Percentiles rank a stretch among this genome's conserved stretches.
These are phyloP conservation scores for Drosophila percnosoma DNA, from an alignment of 2,888 invertebrate species.

Conservation along the genomic window DNA sequence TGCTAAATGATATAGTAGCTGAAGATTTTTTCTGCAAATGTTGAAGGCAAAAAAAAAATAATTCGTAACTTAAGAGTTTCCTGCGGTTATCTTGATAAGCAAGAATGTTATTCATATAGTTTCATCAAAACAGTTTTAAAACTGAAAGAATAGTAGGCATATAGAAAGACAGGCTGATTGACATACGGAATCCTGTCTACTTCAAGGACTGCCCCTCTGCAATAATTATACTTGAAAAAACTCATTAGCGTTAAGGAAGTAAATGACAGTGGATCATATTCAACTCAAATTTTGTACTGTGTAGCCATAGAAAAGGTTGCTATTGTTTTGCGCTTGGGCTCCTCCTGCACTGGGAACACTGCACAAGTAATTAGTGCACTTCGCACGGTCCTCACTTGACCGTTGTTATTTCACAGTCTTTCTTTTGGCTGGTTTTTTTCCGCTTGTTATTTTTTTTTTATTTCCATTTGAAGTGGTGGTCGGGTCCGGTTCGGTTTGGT, in stretches of 20 bases:
- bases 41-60: not conserved
- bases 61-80: not conserved
- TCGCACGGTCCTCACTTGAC: slow-evolving; percentile 57
- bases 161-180: not conserved
- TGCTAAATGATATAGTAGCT: not conserved
- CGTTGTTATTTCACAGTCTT: slow-evolving; percentile 44
- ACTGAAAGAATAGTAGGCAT: not conserved
- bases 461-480: slow-evolving; percentile 46
- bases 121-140: not conserved
- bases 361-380: slow-evolving; percentile 73
- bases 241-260: not conserved
- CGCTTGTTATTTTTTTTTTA: slow-evolving; percentile 27
- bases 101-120: not conserved
- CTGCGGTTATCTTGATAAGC: not conserved
- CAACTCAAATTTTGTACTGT: not conserved
- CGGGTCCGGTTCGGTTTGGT: slow-evolving; percentile 20
- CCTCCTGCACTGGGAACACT: slow-evolving; percentile 38
- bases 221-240: not conserved
- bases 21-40: not conserved
- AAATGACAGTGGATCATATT: not conserved
- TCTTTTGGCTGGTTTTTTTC: slow-evolving; percentile 9
- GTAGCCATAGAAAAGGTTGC: slow-evolving; percentile 4
- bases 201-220: not conserved
- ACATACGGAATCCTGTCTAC: not conserved
- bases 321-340: not conserved